A percentile compares a stretch with the other conserved stretches of the same genome.
phyloP scores from a whole-genome alignment of 1,140 invertebrate genomes.

The Drosophila triauraria region DNA sequence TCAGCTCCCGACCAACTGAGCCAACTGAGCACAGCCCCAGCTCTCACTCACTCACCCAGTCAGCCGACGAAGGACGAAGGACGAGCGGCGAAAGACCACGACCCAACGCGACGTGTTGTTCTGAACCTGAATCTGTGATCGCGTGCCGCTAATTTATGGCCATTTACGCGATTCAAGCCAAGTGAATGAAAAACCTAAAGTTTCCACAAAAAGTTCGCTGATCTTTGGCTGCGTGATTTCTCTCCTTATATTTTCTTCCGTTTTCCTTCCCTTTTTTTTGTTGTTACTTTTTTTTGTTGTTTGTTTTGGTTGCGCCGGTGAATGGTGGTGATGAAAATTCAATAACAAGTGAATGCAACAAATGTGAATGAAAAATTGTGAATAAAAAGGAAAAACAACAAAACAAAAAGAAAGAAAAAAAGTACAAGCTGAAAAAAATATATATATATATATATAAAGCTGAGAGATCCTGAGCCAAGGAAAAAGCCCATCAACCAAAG shows the following conservation, averaged over 20 bases:
- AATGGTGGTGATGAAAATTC: slow-evolving; percentile 37
- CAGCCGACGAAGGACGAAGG: slow-evolving; percentile 10
- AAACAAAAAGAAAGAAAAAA: not conserved
- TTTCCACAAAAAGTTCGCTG: slow-evolving; percentile 14
- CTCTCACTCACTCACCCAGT: not conserved
- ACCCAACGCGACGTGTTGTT: slow-evolving; percentile 15
- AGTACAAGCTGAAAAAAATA: not conserved
- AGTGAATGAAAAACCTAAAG: not conserved
- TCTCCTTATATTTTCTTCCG: not conserved
- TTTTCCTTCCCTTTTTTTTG: slow-evolving; percentile 4
- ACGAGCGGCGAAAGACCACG: slow-evolving; percentile 21
- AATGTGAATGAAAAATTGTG: slow-evolving; percentile 37
- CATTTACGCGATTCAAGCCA: not conserved
- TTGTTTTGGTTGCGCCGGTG: slow-evolving; percentile 29
- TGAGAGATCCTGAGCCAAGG: not conserved
- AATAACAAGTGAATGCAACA: slow-evolving; percentile 46
- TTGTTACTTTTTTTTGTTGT: slow-evolving; percentile 15
- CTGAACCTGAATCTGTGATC: slow-evolving; percentile 13
- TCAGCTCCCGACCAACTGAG: slow-evolving; percentile 5
- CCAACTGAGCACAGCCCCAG: slow-evolving; percentile 13
- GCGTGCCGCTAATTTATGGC: slow-evolving; percentile 18
- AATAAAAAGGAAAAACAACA: slow-evolving; percentile 1
- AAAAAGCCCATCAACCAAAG: slow-evolving; percentile 9
- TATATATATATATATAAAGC: slow-evolving; percentile 1
- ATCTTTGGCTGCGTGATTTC: slow-evolving; percentile 4